phyloP scores from a whole-genome alignment of 2,797 vertebrate genomes.

The Borostomias antarcticus region DNA sequence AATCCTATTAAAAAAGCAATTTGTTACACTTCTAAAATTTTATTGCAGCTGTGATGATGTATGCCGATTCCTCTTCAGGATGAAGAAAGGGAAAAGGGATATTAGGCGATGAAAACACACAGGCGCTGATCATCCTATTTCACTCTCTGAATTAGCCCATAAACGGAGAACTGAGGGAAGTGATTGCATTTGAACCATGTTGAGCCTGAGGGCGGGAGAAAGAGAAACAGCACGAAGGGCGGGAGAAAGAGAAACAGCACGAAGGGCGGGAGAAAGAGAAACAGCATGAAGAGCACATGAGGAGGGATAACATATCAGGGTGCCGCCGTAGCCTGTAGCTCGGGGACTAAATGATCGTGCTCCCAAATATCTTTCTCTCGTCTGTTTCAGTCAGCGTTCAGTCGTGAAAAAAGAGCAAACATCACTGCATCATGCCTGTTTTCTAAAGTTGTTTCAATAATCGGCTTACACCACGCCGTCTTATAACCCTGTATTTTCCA shows the following conservation, averaged over 20 bases:
- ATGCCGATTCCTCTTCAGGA: conserved; percentile 31
- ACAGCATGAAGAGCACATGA: neutral
- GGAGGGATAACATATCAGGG: no score
- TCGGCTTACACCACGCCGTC: conserved; percentile 35
- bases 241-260: neutral
- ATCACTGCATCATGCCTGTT: conserved; percentile 34
- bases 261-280: neutral
- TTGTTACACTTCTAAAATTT: conserved; percentile 61
- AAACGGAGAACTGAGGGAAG: conserved; percentile 27
- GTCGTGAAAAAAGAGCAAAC: conserved; percentile 45
- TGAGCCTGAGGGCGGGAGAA: conserved; percentile 19
- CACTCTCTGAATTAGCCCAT: conserved; percentile 29
- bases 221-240: neutral
- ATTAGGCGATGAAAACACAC: conserved; percentile 39
- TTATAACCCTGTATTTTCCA: conserved; percentile 35
- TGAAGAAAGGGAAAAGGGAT: conserved; percentile 17
- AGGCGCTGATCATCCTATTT: conserved; percentile 30
- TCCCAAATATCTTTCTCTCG: conserved; percentile 35
- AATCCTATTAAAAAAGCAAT: conserved; percentile 68
- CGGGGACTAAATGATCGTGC: conserved; percentile 26
- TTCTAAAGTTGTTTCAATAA: conserved; percentile 27
- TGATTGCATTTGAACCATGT: conserved; percentile 39
- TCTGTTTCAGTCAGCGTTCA: conserved; percentile 20
- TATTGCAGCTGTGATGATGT: conserved; percentile 54
- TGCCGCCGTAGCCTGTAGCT: conserved; percentile 15